Evolutionary conservation across 2,797 vertebrate species (phyloP).

Genomic region (Megaceryle alcyon): DNA sequence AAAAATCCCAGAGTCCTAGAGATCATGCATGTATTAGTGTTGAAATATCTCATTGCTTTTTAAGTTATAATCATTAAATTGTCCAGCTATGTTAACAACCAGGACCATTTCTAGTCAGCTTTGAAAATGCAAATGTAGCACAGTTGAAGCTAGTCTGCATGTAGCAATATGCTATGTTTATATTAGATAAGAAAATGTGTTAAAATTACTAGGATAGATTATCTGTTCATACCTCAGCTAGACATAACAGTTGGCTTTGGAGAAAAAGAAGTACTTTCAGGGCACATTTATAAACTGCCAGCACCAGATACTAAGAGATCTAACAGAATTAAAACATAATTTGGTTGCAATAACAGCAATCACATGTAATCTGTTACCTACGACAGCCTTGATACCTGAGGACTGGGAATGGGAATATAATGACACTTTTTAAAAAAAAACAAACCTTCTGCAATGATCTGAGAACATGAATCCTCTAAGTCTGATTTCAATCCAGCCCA

Average conservation of each 20-base stretch:
- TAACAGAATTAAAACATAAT: background rate
- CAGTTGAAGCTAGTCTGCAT: background rate
- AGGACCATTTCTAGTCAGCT: background rate
- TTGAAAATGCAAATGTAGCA: background rate
- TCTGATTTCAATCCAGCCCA: background rate
- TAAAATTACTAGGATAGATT: background rate
- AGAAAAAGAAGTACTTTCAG: background rate
- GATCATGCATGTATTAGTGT: background rate
- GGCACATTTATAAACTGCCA: background rate
- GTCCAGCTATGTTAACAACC: background rate
- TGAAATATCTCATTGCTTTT: background rate
- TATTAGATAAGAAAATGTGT: background rate
- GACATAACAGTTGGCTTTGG: background rate
- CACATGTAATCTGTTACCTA: background rate
- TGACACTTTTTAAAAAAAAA: background rate
- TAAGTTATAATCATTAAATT: background rate
- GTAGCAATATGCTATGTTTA: background rate
- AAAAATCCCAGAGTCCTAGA: background rate
- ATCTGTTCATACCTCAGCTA: background rate
- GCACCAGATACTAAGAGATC: background rate
- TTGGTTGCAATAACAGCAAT: background rate
- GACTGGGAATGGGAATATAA: background rate
- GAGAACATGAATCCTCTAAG: background rate
- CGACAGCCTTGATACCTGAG: background rate
- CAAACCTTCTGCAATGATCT: background rate